phyloP scores from a whole-genome alignment of 2,797 vertebrate species.

The Pangasius larnaudii region DNA sequence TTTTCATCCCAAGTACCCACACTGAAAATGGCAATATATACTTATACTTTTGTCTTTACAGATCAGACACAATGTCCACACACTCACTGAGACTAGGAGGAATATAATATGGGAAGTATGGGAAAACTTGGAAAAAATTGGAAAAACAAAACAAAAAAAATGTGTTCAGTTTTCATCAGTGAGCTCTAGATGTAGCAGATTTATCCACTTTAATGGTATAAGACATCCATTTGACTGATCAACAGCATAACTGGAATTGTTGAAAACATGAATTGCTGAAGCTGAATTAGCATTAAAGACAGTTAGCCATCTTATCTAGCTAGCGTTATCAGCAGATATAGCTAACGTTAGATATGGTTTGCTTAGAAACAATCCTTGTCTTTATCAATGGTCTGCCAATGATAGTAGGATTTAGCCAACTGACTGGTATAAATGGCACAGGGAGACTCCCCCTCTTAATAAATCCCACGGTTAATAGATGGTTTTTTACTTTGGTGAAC shows the following conservation, averaged over 20 bases:
- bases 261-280: background rate
- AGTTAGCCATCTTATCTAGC: background rate
- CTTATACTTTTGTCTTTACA: background rate
- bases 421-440: background rate
- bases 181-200: background rate
- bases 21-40: background rate
- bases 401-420: background rate
- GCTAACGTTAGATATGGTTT: background rate
- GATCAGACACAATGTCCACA: background rate
- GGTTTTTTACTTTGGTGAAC: background rate
- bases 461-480: background rate
- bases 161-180: slow-evolving; percentile 3
- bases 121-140: background rate
- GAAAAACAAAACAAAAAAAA: too few relatives aligned
- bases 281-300: background rate
- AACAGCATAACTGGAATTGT: background rate
- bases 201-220: background rate
- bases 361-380: background rate
- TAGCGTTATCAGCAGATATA: background rate
- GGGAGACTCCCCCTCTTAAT: too few relatives aligned
- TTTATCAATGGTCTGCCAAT: background rate
- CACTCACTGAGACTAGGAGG: background rate
- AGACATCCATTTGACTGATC: background rate
- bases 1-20: background rate
- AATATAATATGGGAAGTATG: background rate